A percentile compares a stretch with the other conserved stretches of the same genome.
Conservation (phyloP, 2,113 vertebrate species). For the Panthera uncia region DNA sequence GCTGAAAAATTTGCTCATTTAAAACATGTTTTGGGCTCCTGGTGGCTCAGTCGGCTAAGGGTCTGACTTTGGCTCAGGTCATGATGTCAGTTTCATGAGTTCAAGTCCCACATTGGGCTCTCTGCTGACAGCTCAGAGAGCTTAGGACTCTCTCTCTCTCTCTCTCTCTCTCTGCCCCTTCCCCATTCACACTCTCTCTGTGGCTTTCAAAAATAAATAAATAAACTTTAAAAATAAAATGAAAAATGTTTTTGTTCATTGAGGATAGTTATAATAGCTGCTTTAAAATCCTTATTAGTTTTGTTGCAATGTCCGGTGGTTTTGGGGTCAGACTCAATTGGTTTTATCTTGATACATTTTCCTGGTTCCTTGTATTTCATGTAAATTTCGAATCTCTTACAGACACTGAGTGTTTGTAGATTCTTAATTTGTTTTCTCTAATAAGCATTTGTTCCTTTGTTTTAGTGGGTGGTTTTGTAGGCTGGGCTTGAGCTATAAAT, state of each 20-base stretch:
- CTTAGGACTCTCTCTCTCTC: too few species aligned
- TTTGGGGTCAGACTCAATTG: background rate
- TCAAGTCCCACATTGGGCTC: too few species aligned
- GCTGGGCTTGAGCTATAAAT: background rate
- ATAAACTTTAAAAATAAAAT: too few species aligned
- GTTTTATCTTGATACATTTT: background rate
- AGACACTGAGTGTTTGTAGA: background rate
- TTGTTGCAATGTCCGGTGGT: background rate
- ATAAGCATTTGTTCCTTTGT: background rate
- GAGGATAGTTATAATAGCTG: background rate
- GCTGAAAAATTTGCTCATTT: background rate
- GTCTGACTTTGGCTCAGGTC: too few species aligned
- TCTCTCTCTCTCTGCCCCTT: too few species aligned
- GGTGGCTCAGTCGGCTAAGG: too few species aligned
- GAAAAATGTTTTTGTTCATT: background rate
- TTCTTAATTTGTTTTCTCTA: background rate
- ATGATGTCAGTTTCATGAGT: too few species aligned
- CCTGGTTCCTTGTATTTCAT: background rate
- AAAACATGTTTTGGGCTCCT: background rate
- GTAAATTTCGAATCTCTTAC: background rate
- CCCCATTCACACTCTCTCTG: too few species aligned
- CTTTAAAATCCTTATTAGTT: background rate
- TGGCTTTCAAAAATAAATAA: too few species aligned
- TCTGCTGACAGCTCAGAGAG: too few species aligned
- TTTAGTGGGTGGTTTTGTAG: background rate